These are phyloP conservation scores for Drosophila greeni DNA, from an alignment of 2,888 invertebrate species.

Conservation along the genomic window DNA sequence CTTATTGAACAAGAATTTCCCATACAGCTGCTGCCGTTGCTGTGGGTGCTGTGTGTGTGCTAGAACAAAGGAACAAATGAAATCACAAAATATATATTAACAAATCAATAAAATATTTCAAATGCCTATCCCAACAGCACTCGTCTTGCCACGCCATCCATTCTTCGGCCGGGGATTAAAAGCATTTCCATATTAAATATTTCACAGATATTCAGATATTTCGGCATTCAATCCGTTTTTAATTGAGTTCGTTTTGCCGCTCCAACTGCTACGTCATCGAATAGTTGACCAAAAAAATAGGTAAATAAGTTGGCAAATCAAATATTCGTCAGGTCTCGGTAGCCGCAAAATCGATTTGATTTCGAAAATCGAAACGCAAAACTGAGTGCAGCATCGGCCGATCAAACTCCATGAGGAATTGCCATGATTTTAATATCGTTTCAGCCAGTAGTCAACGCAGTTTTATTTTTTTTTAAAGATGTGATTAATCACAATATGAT, in stretches of 20 bases:
- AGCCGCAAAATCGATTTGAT: slow-evolving; percentile 33
- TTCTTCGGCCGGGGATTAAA: slow-evolving; percentile 16
- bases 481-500: neutral
- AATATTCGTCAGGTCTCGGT: slow-evolving; percentile 30
- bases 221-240: slow-evolving; percentile 36
- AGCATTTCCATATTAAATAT: slow-evolving; percentile 39
- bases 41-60: slow-evolving; percentile 6
- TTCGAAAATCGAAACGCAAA: slow-evolving; percentile 15
- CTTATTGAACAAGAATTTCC: slow-evolving; percentile 36
- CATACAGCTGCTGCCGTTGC: slow-evolving; percentile 4
- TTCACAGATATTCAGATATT: slow-evolving; percentile 38
- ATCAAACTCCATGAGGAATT: slow-evolving; percentile 7
- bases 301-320: slow-evolving; percentile 25
- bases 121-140: slow-evolving; percentile 19
- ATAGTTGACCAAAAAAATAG: slow-evolving; percentile 16
- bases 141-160: slow-evolving; percentile 13
- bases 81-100: slow-evolving; percentile 42
- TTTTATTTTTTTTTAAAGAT: neutral
- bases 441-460: neutral
- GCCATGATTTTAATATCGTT: slow-evolving; percentile 2
- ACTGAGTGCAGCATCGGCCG: neutral
- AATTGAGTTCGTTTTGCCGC: slow-evolving; percentile 36
- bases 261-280: slow-evolving; percentile 14
- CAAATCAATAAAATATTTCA: slow-evolving; percentile 41
- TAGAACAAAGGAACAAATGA: slow-evolving; percentile 28